phyloP scores from a whole-genome alignment of 2,113 vertebrate genomes.

The Gymnogyps californianus region DNA sequence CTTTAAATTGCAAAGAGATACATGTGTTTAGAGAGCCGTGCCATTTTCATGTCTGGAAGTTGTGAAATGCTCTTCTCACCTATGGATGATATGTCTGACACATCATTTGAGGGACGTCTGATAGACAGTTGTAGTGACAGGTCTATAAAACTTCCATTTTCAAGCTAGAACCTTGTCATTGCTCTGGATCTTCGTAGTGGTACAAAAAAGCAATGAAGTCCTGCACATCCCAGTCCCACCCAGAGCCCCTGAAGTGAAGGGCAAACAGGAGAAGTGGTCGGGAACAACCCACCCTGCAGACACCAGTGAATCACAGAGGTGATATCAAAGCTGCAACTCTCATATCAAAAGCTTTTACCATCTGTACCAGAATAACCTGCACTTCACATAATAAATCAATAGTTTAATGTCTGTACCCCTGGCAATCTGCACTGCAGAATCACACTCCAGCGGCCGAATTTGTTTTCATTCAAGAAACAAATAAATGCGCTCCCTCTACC shows the following conservation, averaged over 20 bases:
- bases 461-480: neutral
- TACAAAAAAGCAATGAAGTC: neutral
- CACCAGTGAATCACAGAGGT: neutral
- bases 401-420: neutral
- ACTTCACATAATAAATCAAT: neutral
- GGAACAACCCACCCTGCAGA: neutral
- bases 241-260: neutral
- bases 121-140: neutral
- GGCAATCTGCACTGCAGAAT: neutral
- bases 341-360: neutral
- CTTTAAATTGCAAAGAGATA: neutral
- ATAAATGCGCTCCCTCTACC: accelerated
- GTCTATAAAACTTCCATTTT: neutral
- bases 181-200: neutral
- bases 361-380: neutral
- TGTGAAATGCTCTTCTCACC: neutral
- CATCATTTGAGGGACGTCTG: neutral
- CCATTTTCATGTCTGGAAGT: neutral
- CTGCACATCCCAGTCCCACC: neutral
- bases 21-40: neutral
- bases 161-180: neutral
- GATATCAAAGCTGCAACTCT: neutral
- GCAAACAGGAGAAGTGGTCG: neutral
- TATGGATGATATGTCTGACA: neutral
- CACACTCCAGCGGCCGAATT: neutral